Percentiles rank a stretch among this genome's conserved stretches.
phyloP scores from a whole-genome alignment of 2,888 invertebrate genomes.

The Penaeus monodon region DNA sequence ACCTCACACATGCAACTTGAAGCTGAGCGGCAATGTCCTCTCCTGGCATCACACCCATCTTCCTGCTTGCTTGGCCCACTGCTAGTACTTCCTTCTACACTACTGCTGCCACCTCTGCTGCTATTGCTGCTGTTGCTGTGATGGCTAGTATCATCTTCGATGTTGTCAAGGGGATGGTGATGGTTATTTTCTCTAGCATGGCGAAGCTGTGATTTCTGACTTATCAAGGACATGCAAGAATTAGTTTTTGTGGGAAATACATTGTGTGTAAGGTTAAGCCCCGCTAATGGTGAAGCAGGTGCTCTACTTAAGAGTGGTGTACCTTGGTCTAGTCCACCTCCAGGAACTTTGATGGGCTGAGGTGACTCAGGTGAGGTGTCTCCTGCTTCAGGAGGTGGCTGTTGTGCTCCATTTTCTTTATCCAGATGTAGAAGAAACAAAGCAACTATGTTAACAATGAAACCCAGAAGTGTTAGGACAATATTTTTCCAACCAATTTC shows the following conservation, averaged over 20 bases:
- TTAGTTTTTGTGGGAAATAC: conserved; percentile 53
- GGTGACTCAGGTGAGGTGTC: background rate
- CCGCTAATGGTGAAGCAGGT: conserved; percentile 52
- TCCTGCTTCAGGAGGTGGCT: conserved; percentile 1
- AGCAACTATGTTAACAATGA: conserved; percentile 63
- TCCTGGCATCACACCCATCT: background rate
- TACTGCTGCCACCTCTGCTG: conserved; percentile 17
- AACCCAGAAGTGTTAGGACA: conserved; percentile 60
- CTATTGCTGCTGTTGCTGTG: conserved; percentile 22
- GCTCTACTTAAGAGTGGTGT: conserved; percentile 42
- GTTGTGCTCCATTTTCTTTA: conserved; percentile 37
- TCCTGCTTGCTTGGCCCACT: background rate
- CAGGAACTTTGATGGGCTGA: conserved; percentile 21
- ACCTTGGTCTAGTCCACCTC: conserved; percentile 10
- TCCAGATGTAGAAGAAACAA: conserved; percentile 62
- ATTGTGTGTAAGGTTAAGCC: conserved; percentile 45
- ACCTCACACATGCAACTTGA: conserved; percentile 52
- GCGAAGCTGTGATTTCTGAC: conserved; percentile 27
- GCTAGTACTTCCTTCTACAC: conserved; percentile 6
- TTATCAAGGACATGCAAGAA: conserved; percentile 54
- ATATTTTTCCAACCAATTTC: conserved; percentile 62
- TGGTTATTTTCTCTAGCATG: background rate
- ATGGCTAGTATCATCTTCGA: conserved; percentile 9
- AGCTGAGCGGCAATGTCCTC: conserved; percentile 21
- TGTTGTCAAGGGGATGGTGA: background rate